Evolutionary conservation across 1,140 invertebrate genomes (phyloP).

Genomic region (Vanessa tameamea): DNA sequence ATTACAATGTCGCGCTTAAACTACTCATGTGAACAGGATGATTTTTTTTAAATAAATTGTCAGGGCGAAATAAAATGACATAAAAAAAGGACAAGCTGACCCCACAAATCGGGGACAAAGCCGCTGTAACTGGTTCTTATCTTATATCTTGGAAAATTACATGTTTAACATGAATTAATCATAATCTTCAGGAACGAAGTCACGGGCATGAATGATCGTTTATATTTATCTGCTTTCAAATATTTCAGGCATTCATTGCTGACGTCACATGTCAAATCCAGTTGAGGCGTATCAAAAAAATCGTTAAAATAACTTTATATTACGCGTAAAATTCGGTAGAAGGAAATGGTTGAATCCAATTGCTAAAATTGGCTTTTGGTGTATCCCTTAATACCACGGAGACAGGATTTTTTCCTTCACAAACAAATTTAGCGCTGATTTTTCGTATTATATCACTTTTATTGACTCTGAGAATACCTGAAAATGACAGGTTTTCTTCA

Average conservation of each 20-base stretch:
- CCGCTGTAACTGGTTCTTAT: too few species aligned
- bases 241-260: background rate
- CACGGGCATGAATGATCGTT: background rate
- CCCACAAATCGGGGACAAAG: too few species aligned
- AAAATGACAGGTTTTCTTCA: background rate
- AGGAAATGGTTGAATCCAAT: constrained; percentile 17
- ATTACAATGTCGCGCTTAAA: too few species aligned
- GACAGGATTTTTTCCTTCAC: background rate
- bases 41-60: too few species aligned
- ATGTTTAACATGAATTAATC: too few species aligned
- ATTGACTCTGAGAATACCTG: background rate
- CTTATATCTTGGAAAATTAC: too few species aligned
- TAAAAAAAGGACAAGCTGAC: too few species aligned
- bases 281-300: constrained; percentile 17
- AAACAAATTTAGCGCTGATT: background rate
- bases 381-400: constrained; percentile 2
- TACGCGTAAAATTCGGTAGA: constrained; percentile 10
- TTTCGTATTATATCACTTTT: background rate
- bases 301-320: constrained; percentile 15
- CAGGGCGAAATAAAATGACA: too few species aligned
- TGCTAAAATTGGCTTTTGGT: background rate
- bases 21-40: too few species aligned
- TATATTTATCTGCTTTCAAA: background rate
- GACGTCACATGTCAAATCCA: constrained; percentile 21
- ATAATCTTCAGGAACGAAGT: too few species aligned